Percentiles rank a stretch among this genome's conserved stretches.
phyloP scores from a whole-genome alignment of 2,797 vertebrate species.

The Ciconia nigra region DNA sequence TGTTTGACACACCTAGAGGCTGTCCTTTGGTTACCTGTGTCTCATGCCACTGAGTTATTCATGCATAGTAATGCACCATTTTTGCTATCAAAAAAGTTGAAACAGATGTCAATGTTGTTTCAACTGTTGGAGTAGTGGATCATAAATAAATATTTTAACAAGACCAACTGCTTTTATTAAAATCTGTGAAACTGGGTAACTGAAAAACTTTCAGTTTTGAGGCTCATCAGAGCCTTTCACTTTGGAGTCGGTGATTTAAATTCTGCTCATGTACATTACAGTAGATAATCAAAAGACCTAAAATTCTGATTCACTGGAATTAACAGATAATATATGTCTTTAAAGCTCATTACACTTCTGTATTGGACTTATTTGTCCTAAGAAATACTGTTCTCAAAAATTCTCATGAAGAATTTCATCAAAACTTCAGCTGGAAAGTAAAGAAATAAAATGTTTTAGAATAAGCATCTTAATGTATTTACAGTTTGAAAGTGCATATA shows the following conservation, averaged over 20 bases:
- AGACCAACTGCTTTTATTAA: not conserved
- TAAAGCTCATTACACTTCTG: not conserved
- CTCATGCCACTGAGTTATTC: not conserved
- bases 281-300: not conserved
- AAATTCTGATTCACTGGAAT: not conserved
- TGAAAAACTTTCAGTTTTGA: not conserved
- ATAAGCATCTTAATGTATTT: not conserved
- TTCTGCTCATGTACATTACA: not conserved
- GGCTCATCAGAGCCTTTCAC: not conserved
- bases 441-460: not conserved
- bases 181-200: not conserved
- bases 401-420: not conserved
- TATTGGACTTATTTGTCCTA: not conserved
- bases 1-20: constrained; percentile 25
- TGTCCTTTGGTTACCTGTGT: not conserved
- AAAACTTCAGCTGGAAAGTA: not conserved
- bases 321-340: not conserved
- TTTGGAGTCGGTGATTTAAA: not conserved
- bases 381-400: not conserved
- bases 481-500: not conserved
- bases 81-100: constrained; percentile 1
- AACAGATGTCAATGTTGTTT: not conserved
- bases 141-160: not conserved
- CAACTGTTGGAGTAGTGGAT: not conserved
- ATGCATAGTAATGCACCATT: not conserved